Conservation (phyloP, 2,113 vertebrate genomes). For the Apodemus speciosus region DNA sequence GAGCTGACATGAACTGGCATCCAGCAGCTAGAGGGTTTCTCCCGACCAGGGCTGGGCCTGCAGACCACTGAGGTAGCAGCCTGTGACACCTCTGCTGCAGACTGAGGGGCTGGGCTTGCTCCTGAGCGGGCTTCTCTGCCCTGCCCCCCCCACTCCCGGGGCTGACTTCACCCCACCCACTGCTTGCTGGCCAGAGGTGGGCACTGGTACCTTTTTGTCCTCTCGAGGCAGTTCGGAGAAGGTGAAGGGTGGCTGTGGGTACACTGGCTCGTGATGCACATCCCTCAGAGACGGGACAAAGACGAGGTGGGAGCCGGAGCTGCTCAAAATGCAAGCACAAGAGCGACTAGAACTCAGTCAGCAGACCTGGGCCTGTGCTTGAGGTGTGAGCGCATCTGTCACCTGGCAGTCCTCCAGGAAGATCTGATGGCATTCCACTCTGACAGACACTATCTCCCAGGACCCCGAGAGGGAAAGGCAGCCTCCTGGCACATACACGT, state of each 20-base stretch:
- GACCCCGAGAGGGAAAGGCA: rapidly evolving
- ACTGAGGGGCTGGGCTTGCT: rapidly evolving
- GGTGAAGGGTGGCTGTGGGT: constrained; percentile 92
- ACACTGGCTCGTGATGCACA: constrained; percentile 90
- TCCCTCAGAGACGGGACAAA: constrained; percentile 93
- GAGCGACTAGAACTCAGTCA: background rate
- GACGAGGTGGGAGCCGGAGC: constrained; percentile 86
- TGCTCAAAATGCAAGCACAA: background rate
- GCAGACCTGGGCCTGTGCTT: background rate
- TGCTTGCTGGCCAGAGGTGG: background rate
- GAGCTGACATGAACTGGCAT: no score
- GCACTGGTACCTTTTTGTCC: constrained; percentile 85
- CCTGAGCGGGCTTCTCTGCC: background rate
- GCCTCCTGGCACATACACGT: no score
- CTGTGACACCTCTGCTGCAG: background rate
- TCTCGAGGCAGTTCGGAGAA: constrained; percentile 85
- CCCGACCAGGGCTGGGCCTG: background rate
- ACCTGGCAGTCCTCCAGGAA: background rate
- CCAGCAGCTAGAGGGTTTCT: background rate
- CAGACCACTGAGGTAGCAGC: background rate
- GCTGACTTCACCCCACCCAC: background rate
- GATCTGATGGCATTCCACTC: rapidly evolving
- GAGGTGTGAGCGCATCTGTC: background rate
- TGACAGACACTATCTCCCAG: background rate
- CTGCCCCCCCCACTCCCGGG: background rate